Percentiles rank a stretch among this genome's conserved stretches.
phyloP scores from a whole-genome alignment of 2,797 vertebrate genomes.

The Sphenopsis melanotis region DNA sequence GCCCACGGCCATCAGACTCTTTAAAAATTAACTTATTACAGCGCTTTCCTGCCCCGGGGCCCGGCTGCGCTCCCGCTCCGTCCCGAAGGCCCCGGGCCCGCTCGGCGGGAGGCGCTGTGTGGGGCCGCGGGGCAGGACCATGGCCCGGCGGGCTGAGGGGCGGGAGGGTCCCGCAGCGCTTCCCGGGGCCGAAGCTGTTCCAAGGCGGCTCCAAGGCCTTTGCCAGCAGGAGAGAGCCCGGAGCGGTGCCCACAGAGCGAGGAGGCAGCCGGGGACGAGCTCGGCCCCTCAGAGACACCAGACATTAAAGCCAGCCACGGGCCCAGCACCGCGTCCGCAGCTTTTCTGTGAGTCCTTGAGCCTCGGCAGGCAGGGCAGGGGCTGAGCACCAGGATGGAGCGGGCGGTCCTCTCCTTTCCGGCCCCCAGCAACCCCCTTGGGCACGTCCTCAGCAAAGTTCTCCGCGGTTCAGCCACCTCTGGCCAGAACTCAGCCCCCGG shows the following conservation, averaged over 20 bases:
- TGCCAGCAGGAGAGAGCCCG: fast-evolving
- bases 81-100: fast-evolving
- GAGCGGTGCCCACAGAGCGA: fast-evolving
- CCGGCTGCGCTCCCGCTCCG: fast-evolving
- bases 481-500: too few relatives aligned
- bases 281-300: fast-evolving
- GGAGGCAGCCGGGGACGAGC: fast-evolving
- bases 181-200: neutral
- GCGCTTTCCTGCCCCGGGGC: neutral
- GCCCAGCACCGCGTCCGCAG: fast-evolving
- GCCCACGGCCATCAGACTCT: neutral
- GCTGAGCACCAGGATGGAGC: neutral
- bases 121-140: neutral
- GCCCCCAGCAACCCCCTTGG: fast-evolving
- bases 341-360: fast-evolving
- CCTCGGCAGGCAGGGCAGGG: neutral
- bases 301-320: neutral
- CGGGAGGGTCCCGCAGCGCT: fast-evolving
- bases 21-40: neutral
- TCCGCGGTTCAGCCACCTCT: fast-evolving
- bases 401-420: neutral
- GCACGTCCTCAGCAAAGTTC: neutral
- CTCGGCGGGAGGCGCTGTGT: fast-evolving
- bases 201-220: fast-evolving
- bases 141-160: neutral